Conservation (phyloP, 1,140 invertebrate genomes). For the Drosophila sproati region DNA sequence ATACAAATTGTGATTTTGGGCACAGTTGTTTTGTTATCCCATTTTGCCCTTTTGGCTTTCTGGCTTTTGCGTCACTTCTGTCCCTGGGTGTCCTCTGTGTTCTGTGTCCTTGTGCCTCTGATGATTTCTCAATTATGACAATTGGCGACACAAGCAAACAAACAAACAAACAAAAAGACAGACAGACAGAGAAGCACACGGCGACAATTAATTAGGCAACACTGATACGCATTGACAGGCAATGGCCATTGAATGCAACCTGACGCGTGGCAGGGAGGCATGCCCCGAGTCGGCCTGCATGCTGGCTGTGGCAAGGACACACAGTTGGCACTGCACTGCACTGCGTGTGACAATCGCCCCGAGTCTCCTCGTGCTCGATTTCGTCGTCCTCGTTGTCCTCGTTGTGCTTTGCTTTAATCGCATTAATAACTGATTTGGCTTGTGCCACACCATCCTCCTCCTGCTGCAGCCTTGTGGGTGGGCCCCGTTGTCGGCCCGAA, state of each 20-base stretch:
- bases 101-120: slow-evolving; percentile 44
- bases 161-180: slow-evolving; percentile 32
- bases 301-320: slow-evolving; percentile 44
- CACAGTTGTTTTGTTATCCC: slow-evolving; percentile 17
- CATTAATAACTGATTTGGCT: slow-evolving; percentile 66
- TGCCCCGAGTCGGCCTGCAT: slow-evolving; percentile 24
- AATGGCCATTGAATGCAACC: slow-evolving; percentile 36
- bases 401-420: slow-evolving; percentile 29
- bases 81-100: too few relatives aligned
- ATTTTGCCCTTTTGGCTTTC: background rate
- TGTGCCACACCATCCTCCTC: slow-evolving; percentile 60
- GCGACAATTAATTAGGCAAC: slow-evolving; percentile 72
- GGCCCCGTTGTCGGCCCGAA: slow-evolving; percentile 41
- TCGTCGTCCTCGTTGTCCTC: slow-evolving; percentile 33
- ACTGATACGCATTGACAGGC: slow-evolving; percentile 51
- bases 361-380: background rate
- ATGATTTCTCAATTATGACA: slow-evolving; percentile 83
- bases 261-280: slow-evolving; percentile 54
- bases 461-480: slow-evolving; percentile 48
- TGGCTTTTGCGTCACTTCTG: slow-evolving; percentile 3
- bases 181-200: slow-evolving; percentile 49
- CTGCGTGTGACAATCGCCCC: slow-evolving; percentile 32
- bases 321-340: slow-evolving; percentile 7
- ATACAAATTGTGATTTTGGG: slow-evolving; percentile 57
- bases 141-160: slow-evolving; percentile 49